Conservation (phyloP, 2,797 vertebrate genomes). For the Mycteria americana region DNA sequence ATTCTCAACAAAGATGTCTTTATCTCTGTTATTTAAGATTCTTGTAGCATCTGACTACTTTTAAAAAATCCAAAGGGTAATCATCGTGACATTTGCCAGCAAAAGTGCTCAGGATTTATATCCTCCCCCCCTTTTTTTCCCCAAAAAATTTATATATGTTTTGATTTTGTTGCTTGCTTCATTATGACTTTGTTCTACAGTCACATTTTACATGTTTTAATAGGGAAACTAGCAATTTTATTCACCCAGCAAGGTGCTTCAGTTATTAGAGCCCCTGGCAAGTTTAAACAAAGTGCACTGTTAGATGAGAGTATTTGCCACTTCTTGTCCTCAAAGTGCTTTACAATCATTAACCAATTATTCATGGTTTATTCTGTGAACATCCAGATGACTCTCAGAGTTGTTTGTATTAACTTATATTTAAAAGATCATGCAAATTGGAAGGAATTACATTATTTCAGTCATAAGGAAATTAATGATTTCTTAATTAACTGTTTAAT, state of each 20-base stretch:
- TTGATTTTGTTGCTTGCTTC: not conserved
- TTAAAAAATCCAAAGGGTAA: not conserved
- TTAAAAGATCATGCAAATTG: not conserved
- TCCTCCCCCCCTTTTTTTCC: no score
- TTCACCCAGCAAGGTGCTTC: not conserved
- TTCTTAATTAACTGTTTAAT: not conserved
- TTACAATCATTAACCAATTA: not conserved
- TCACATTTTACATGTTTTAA: not conserved
- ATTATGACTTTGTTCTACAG: not conserved
- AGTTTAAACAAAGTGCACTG: not conserved
- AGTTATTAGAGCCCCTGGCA: not conserved
- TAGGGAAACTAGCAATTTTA: not conserved
- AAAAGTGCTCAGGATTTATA: not conserved
- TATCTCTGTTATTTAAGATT: not conserved
- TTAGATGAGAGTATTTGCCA: not conserved
- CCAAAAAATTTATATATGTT: not conserved
- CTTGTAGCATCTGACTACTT: not conserved
- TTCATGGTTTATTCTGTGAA: not conserved
- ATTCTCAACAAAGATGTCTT: not conserved
- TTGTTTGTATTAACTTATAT: not conserved
- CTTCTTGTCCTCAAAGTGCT: not conserved
- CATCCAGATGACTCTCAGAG: not conserved
- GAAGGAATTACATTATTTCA: not conserved
- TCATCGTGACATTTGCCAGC: not conserved
- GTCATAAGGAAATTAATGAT: not conserved